phyloP scores from a whole-genome alignment of 2,888 invertebrate species.

The Hemithea aestivaria region DNA sequence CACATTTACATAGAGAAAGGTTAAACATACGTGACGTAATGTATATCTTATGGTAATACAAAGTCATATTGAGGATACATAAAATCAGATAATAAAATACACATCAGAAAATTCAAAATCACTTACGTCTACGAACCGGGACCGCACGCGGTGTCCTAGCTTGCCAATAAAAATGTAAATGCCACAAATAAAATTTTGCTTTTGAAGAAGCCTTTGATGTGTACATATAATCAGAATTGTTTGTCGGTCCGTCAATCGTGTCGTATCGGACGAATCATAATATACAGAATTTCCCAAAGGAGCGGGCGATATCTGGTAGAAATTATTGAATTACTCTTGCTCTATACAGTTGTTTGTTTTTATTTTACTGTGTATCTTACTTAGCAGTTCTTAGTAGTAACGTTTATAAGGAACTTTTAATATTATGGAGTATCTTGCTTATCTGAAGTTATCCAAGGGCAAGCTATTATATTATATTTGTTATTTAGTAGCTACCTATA shows the following conservation, averaged over 20 bases:
- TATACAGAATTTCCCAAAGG: conserved; percentile 54
- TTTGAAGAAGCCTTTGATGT: conserved; percentile 75
- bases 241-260: conserved; percentile 41
- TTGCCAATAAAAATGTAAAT: conserved; percentile 78
- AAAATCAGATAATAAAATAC: conserved; percentile 77
- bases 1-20: conserved; percentile 41
- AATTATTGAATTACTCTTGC: conserved; percentile 48
- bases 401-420: no score
- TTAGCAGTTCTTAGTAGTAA: conserved; percentile 7
- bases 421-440: no score
- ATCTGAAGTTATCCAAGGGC: no score
- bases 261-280: conserved; percentile 40
- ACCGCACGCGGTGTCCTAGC: conserved; percentile 70
- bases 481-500: no score
- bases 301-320: conserved; percentile 41
- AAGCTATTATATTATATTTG: no score
- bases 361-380: conserved; percentile 4
- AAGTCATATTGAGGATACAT: conserved; percentile 70
- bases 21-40: conserved; percentile 54
- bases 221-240: conserved; percentile 58
- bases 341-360: conserved; percentile 16
- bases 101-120: conserved; percentile 79
- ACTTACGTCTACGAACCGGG: conserved; percentile 72
- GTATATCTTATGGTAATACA: conserved; percentile 64
- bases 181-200: conserved; percentile 73